A percentile compares a stretch with the other conserved stretches of the same genome.
Conservation (phyloP, 2,113 vertebrate genomes). For the Campylomormyrus numenius region DNA sequence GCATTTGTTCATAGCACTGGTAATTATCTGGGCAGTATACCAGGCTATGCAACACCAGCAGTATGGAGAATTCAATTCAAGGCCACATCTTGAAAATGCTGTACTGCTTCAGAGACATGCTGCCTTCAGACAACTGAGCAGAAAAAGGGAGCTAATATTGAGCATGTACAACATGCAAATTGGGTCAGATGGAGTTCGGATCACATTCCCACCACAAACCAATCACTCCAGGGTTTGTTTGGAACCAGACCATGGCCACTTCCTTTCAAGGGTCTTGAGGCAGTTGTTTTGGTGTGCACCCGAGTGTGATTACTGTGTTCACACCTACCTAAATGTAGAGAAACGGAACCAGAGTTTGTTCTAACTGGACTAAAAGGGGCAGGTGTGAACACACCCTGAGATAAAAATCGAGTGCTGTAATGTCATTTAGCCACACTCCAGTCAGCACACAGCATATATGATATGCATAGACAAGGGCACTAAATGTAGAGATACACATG, state of each 20-base stretch:
- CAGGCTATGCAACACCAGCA: background rate
- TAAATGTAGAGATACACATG: background rate
- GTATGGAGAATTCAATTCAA: background rate
- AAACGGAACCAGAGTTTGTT: background rate
- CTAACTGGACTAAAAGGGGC: background rate
- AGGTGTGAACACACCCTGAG: background rate
- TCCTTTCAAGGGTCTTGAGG: background rate
- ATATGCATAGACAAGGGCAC: background rate
- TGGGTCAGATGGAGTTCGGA: background rate
- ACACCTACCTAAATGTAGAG: background rate
- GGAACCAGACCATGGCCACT: background rate
- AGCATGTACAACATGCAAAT: background rate
- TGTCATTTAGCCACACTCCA: background rate
- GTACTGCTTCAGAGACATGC: background rate
- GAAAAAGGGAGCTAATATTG: background rate
- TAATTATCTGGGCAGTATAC: background rate
- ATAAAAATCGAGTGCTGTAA: background rate
- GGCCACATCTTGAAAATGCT: background rate
- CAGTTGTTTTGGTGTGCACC: background rate
- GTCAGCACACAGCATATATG: background rate
- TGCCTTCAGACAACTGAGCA: background rate
- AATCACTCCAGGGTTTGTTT: background rate
- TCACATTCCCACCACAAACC: background rate
- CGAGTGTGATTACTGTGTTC: background rate
- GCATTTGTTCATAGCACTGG: background rate